phyloP scores from a whole-genome alignment of 2,113 vertebrate genomes.

The Vidua macroura region DNA sequence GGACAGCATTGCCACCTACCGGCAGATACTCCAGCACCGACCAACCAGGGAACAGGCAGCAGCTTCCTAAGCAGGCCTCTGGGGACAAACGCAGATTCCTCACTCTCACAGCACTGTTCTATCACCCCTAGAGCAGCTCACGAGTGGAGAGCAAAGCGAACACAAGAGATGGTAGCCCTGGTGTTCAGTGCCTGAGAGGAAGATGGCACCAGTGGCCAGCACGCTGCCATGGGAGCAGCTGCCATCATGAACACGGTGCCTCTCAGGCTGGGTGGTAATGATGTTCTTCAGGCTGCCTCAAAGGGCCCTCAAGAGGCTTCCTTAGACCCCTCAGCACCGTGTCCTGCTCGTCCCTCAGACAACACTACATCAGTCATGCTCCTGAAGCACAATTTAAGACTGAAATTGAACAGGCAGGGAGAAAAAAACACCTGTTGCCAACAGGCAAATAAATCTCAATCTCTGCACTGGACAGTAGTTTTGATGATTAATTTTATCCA shows the following conservation, averaged over 20 bases:
- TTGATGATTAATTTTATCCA: not conserved
- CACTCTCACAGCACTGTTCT: not conserved
- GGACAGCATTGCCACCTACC: conserved; percentile 46
- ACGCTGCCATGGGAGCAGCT: not conserved
- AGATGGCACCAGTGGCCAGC: not conserved
- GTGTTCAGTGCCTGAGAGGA: not conserved
- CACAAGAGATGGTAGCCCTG: not conserved
- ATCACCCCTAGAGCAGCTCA: not conserved
- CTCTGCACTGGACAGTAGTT: not conserved
- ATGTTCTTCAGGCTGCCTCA: not conserved
- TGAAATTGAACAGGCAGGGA: not conserved
- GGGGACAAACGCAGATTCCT: not conserved
- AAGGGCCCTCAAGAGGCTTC: not conserved
- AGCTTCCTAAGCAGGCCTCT: not conserved
- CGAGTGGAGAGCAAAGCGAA: fast-evolving
- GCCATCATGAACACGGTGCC: not conserved
- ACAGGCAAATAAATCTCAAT: not conserved
- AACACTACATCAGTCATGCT: not conserved
- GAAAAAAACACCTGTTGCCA: not conserved
- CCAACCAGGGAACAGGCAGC: not conserved
- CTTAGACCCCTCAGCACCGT: not conserved
- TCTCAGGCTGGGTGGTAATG: not conserved
- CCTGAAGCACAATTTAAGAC: not conserved
- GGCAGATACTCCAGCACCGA: not conserved
- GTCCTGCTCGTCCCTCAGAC: not conserved